phyloP scores from a whole-genome alignment of 37 sponge, comb jelly and placozoan genomes.

The Spongilla lacustris region DNA sequence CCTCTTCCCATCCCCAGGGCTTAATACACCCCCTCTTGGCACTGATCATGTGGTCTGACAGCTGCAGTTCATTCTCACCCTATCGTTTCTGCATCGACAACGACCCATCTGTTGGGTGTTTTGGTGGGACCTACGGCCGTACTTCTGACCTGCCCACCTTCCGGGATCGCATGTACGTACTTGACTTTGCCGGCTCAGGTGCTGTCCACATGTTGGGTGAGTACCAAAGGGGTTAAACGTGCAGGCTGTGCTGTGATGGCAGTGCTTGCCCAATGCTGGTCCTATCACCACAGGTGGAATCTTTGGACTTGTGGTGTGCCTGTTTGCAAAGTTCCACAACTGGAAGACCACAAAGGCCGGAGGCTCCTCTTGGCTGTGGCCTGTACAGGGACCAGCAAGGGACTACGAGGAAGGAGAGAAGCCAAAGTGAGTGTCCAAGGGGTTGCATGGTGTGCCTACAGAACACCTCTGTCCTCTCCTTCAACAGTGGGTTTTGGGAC shows the following conservation, averaged over 20 bases:
- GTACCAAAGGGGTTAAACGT: background rate
- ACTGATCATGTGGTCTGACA: slow-evolving; percentile 74
- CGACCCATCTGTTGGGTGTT: background rate
- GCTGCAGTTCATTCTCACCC: slow-evolving; percentile 63
- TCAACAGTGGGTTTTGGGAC: slow-evolving; percentile 60
- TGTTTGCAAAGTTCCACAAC: slow-evolving; percentile 81
- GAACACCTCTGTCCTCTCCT: background rate
- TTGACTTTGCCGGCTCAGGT: slow-evolving; percentile 95
- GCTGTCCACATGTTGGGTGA: slow-evolving; percentile 89
- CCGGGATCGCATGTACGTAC: slow-evolving; percentile 58
- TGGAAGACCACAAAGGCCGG: slow-evolving; percentile 26
- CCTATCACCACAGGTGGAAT: slow-evolving; percentile 66
- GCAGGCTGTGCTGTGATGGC: background rate
- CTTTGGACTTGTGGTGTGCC: slow-evolving; percentile 70
- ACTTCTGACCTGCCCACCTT: no score
- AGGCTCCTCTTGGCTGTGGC: background rate
- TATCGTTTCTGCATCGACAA: slow-evolving; percentile 68
- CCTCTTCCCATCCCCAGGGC: slow-evolving; percentile 43
- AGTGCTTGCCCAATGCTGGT: no score
- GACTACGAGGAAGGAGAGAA: no score
- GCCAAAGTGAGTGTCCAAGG: no score
- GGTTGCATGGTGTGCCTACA: no score
- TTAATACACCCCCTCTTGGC: slow-evolving; percentile 77
- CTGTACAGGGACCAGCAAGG: no score
- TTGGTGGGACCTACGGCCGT: no score